A percentile compares a stretch with the other conserved stretches of the same genome.
Conservation (phyloP, 2,888 invertebrate species). For the Carabus problematicus region DNA sequence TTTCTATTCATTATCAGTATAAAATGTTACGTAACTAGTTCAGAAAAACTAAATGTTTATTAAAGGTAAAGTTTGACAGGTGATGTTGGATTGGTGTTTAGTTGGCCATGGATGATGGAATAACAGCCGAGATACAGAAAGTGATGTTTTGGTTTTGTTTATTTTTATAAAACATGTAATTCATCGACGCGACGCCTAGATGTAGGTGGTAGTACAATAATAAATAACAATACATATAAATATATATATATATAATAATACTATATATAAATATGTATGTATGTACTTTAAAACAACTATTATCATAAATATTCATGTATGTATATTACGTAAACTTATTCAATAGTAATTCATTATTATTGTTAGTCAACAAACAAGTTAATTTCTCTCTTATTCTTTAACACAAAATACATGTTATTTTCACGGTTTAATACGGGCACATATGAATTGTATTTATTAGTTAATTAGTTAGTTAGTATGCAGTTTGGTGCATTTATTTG, state of each 20-base stretch:
- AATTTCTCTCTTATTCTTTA: too few relatives aligned
- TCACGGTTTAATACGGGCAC: too few relatives aligned
- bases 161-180: constrained; percentile 35
- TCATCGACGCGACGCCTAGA: constrained; percentile 36
- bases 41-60: too few relatives aligned
- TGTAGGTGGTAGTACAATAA: constrained; percentile 26
- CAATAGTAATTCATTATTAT: too few relatives aligned
- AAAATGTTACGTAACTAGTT: too few relatives aligned
- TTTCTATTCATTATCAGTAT: too few relatives aligned
- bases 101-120: background rate
- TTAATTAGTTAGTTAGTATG: too few relatives aligned
- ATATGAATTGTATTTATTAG: too few relatives aligned
- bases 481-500: too few relatives aligned
- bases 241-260: constrained; percentile 17
- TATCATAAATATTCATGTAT: constrained; percentile 1
- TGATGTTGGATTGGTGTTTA: background rate
- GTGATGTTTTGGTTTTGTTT: background rate
- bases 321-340: background rate
- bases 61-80: too few relatives aligned
- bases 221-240: constrained; percentile 35
- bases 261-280: background rate
- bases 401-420: too few relatives aligned
- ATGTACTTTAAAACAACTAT: constrained; percentile 1
- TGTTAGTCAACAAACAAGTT: background rate
- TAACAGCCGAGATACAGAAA: too few relatives aligned